These are phyloP conservation scores for Nycticryphes semicollaris DNA, from an alignment of 2,113 vertebrate species.

Conservation along the genomic window DNA sequence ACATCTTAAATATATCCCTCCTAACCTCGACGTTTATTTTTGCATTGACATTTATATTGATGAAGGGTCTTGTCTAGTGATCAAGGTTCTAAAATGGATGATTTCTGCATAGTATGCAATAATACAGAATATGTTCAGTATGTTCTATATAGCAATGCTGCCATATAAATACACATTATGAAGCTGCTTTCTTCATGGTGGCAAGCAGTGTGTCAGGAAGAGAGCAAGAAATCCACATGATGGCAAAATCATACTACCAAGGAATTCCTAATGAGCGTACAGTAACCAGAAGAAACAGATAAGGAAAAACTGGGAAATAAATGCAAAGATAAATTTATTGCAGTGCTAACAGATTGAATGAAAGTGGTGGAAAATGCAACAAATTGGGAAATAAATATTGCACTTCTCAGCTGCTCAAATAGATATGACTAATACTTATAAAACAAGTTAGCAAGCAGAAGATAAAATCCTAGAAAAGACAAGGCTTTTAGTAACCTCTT, in stretches of 20 bases:
- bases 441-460: not conserved
- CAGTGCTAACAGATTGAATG: not conserved
- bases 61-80: constrained; percentile 43
- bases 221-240: not conserved
- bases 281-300: not conserved
- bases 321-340: not conserved
- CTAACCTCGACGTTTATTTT: not conserved
- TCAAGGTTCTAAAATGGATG: constrained; percentile 49
- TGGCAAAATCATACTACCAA: not conserved
- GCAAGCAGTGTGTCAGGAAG: not conserved
- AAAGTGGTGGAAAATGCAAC: constrained; percentile 25
- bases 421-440: not conserved
- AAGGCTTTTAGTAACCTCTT: not conserved
- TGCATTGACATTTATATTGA: constrained; percentile 34
- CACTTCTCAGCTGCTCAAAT: not conserved
- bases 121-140: not conserved
- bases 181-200: not conserved
- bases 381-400: constrained; percentile 21
- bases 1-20: not conserved
- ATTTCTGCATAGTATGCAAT: constrained; percentile 56
- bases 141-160: constrained; percentile 18
- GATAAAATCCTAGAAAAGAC: not conserved
- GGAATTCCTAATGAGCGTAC: not conserved
- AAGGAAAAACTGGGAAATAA: not conserved
- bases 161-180: constrained; percentile 15